These are phyloP conservation scores for Drepanosiphum platanoidis DNA, from an alignment of 2,888 invertebrate genomes.

Conservation along the genomic window DNA sequence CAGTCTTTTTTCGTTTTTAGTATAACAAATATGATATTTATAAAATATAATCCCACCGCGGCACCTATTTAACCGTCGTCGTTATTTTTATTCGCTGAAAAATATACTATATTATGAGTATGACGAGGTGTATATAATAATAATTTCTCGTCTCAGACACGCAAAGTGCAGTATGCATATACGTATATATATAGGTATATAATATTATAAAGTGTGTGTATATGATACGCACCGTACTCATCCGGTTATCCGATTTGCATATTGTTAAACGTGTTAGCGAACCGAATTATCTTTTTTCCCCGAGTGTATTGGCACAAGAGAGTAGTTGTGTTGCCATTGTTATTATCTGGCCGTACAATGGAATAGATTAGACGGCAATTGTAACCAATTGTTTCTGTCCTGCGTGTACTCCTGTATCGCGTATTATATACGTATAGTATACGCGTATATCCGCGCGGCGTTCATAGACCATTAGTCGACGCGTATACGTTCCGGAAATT, in stretches of 20 bases:
- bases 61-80: background rate
- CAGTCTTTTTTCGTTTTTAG: background rate
- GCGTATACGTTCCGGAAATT: background rate
- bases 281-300: background rate
- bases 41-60: background rate
- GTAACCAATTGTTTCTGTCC: constrained; percentile 33
- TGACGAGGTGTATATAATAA: background rate
- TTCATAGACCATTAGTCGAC: constrained; percentile 4
- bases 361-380: constrained; percentile 30
- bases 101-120: too few species aligned
- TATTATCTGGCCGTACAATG: background rate
- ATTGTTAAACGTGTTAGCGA: constrained; percentile 34
- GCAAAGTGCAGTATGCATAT: background rate
- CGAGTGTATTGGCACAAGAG: background rate
- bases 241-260: constrained; percentile 28
- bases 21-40: background rate
- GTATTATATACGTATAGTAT: background rate
- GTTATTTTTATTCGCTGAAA: background rate
- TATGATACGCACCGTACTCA: background rate
- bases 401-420: background rate
- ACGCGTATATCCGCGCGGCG: background rate
- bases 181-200: too few species aligned
- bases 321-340: constrained; percentile 20
- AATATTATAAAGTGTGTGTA: background rate
- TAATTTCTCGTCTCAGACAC: background rate